Evolutionary conservation across 2,797 vertebrate genomes (phyloP).

Genomic region (Falco concolor): DNA sequence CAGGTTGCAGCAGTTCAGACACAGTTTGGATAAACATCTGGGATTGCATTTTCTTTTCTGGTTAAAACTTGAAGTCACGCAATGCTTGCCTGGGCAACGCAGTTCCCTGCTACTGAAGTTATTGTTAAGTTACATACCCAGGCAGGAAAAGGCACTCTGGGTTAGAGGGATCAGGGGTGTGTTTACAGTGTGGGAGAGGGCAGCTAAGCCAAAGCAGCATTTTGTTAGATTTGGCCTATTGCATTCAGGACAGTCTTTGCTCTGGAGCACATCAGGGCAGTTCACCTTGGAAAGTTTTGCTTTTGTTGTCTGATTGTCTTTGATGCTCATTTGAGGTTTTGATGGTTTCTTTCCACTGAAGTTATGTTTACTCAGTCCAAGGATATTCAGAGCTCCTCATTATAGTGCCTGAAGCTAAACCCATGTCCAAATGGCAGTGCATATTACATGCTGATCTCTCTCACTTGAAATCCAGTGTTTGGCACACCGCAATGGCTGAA

Average conservation of each 20-base stretch:
- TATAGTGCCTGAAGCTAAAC: conserved; percentile 33
- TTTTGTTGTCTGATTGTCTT: conserved; percentile 53
- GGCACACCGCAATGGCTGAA: neutral
- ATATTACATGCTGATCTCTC: conserved; percentile 5
- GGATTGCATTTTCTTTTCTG: neutral
- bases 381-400: conserved; percentile 32
- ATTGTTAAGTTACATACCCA: neutral
- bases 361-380: conserved; percentile 46
- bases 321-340: conserved; percentile 60
- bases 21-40: neutral
- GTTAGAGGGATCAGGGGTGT: neutral
- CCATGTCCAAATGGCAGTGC: neutral
- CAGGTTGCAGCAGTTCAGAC: neutral
- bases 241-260: neutral
- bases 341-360: conserved; percentile 51
- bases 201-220: conserved; percentile 21
- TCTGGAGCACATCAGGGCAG: conserved; percentile 33
- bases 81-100: neutral
- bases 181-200: neutral
- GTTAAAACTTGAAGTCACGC: neutral
- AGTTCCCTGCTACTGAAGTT: neutral
- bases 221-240: conserved; percentile 48
- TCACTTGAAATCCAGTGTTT: neutral
- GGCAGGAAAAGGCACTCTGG: neutral
- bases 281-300: conserved; percentile 45